phyloP scores from a whole-genome alignment of 2,797 vertebrate genomes.

The Poeciliopsis paucimaculata region DNA sequence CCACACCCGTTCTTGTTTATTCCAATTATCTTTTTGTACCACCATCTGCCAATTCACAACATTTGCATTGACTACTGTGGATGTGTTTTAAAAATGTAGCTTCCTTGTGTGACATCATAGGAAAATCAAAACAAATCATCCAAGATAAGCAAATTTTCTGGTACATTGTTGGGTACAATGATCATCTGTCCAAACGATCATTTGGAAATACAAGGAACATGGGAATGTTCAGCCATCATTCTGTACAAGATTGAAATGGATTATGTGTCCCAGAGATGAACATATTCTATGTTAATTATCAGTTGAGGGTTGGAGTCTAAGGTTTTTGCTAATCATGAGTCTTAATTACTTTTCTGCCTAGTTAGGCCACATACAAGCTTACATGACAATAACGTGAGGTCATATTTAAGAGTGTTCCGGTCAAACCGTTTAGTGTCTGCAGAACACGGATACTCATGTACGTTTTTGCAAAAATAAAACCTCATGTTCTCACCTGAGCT shows the following conservation, averaged over 20 bases:
- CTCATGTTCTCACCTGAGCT: slow-evolving; percentile 35
- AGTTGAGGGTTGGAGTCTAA: neutral
- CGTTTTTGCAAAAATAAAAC: slow-evolving; percentile 32
- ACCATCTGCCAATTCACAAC: neutral
- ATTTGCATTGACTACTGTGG: neutral
- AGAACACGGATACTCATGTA: slow-evolving; percentile 39
- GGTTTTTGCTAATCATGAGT: neutral
- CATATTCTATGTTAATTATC: neutral
- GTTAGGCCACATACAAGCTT: neutral
- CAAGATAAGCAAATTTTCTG: neutral
- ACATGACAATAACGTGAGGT: neutral
- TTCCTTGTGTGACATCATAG: neutral
- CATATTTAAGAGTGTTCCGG: neutral
- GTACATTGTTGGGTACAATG: neutral
- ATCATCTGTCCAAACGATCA: neutral
- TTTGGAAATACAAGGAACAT: neutral
- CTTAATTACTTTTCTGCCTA: neutral
- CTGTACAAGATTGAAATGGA: neutral
- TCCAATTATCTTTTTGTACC: neutral
- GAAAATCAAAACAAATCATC: neutral
- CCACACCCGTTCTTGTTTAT: neutral
- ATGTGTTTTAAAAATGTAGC: neutral
- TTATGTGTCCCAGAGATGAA: neutral
- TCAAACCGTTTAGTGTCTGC: slow-evolving; percentile 23
- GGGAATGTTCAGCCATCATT: neutral